Evolutionary conservation across 2,113 vertebrate genomes (phyloP).

Genomic region (Azemiops feae): DNA sequence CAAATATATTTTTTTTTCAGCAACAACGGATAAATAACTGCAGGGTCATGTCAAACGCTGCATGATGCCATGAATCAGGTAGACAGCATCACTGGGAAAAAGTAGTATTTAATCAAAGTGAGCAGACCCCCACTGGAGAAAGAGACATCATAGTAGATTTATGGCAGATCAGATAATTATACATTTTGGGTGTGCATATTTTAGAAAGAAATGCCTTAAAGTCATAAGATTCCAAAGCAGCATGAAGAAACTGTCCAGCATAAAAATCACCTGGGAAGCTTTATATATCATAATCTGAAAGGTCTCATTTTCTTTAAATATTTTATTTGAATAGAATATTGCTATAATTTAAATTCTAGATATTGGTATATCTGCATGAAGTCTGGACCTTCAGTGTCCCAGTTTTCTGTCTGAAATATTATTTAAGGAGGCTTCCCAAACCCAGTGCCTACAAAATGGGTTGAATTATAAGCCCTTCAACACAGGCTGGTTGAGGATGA

Average conservation of each 20-base stretch:
- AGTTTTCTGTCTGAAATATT: not conserved
- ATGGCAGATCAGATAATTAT: not conserved
- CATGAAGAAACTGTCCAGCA: not conserved
- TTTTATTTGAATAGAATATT: not conserved
- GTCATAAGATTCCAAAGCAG: not conserved
- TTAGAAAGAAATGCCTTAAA: not conserved
- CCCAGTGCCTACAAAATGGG: not conserved
- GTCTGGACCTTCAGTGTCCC: not conserved
- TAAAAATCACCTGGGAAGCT: not conserved
- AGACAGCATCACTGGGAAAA: slow-evolving; percentile 20
- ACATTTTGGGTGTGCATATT: not conserved
- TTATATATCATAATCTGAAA: not conserved
- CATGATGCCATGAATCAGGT: slow-evolving; percentile 30
- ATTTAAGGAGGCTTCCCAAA: not conserved
- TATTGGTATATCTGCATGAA: not conserved
- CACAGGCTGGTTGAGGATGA: not conserved
- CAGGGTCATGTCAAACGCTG: slow-evolving; percentile 43
- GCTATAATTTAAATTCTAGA: not conserved
- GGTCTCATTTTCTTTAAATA: not conserved
- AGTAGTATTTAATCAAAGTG: slow-evolving; percentile 9
- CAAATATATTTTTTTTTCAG: slow-evolving; percentile 51
- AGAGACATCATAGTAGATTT: not conserved
- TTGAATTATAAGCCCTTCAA: not conserved
- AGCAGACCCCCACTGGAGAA: not conserved
- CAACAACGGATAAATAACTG: slow-evolving; percentile 47